Conservation (phyloP, 30 jellyfish, hydroid and myxozoan species). For the Chrysaora quinquecirrha region DNA sequence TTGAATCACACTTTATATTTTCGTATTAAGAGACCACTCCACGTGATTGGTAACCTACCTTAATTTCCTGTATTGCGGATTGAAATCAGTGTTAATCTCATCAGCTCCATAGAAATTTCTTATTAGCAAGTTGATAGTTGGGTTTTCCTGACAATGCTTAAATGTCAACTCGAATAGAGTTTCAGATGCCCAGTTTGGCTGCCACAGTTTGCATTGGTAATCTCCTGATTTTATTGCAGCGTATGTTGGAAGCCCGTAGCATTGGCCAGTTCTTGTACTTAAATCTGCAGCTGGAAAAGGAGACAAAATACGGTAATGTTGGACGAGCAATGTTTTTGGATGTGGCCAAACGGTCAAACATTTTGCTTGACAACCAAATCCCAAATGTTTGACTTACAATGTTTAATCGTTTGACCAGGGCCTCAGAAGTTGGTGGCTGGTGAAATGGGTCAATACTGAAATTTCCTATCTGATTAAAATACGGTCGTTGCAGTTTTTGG, state of each 20-base stretch:
- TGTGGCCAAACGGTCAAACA: too few species aligned
- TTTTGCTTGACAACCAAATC: too few species aligned
- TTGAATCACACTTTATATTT: not conserved
- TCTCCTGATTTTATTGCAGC: constrained; percentile 10
- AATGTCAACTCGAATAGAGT: constrained; percentile 54
- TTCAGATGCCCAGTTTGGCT: constrained; percentile 72
- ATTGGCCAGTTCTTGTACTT: constrained; percentile 14
- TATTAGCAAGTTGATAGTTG: constrained; percentile 47
- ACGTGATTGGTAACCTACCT: constrained; percentile 18
- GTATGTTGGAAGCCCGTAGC: constrained; percentile 66
- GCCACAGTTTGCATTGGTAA: constrained; percentile 57
- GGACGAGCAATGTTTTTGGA: too few species aligned
- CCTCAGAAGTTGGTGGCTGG: too few species aligned
- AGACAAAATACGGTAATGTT: not conserved
- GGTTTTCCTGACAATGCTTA: constrained; percentile 45
- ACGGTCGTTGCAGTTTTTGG: too few species aligned
- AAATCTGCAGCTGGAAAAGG: constrained; percentile 17
- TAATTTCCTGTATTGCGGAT: constrained; percentile 11
- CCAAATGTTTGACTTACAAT: too few species aligned
- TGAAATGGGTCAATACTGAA: too few species aligned
- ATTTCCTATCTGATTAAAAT: too few species aligned
- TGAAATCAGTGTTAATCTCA: constrained; percentile 60
- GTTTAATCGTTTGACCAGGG: too few species aligned
- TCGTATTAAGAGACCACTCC: too few species aligned
- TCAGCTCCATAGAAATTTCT: constrained; percentile 62